These are phyloP conservation scores for Nomada ruficornis DNA, from an alignment of 2,888 invertebrate genomes.

Conservation along the genomic window DNA sequence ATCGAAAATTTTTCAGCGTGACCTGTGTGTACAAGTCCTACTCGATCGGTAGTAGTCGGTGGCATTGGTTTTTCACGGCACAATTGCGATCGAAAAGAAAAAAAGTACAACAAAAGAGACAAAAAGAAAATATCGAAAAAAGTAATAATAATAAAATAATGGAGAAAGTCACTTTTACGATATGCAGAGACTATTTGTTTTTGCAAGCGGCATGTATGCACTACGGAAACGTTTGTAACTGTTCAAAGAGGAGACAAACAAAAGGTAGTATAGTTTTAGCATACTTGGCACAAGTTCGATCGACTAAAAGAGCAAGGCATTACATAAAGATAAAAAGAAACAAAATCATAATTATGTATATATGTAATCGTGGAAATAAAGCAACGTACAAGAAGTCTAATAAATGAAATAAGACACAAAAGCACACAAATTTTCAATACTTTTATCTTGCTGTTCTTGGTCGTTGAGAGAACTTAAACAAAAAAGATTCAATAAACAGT, in stretches of 20 bases:
- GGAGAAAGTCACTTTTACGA: conserved; percentile 38
- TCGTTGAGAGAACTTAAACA: conserved; percentile 68
- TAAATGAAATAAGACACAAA: conserved; percentile 56
- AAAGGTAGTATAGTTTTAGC: conserved; percentile 60
- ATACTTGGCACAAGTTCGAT: conserved; percentile 71
- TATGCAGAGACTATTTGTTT: conserved; percentile 63
- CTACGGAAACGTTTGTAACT: conserved; percentile 59
- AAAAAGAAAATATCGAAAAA: background rate
- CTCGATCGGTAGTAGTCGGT: conserved; percentile 45
- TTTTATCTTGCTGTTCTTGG: conserved; percentile 40
- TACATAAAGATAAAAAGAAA: conserved; percentile 44
- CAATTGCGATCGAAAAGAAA: conserved; percentile 47
- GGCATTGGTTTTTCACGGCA: conserved; percentile 46
- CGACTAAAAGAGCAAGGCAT: conserved; percentile 69
- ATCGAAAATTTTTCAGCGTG: conserved; percentile 49
- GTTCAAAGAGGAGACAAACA: conserved; percentile 41
- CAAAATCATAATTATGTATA: conserved; percentile 29
- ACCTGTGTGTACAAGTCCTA: conserved; percentile 55
- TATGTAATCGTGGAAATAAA: conserved; percentile 24
- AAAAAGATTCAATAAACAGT: conserved; percentile 79
- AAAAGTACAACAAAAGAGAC: conserved; percentile 19
- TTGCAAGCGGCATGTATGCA: conserved; percentile 66
- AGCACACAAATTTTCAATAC: conserved; percentile 61
- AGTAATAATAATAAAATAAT: conserved; percentile 4
- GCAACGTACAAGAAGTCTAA: conserved; percentile 58